Conservation (phyloP, 1,140 invertebrate genomes). For the Dermatophagoides farinae region DNA sequence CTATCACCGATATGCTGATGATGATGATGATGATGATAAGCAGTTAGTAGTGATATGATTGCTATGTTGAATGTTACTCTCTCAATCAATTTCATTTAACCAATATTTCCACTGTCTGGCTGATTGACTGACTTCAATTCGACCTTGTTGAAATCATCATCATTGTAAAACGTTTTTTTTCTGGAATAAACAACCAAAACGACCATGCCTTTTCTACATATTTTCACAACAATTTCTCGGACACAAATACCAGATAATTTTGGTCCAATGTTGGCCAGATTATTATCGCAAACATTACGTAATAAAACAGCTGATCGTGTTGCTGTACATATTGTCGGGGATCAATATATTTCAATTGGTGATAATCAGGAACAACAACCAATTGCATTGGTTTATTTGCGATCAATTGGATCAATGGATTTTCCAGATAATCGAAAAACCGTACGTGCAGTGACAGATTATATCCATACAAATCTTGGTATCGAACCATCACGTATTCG, state of each 20-base stretch:
- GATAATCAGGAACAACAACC: background rate
- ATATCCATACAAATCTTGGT: background rate
- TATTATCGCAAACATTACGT: background rate
- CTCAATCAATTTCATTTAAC: no score
- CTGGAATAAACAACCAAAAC: background rate
- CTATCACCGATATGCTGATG: no score
- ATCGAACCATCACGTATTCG: background rate
- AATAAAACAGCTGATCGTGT: background rate
- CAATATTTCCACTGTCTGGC: no score
- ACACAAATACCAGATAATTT: slow-evolving; percentile 2
- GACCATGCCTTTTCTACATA: background rate
- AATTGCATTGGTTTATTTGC: background rate
- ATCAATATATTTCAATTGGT: background rate
- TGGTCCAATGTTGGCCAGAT: background rate
- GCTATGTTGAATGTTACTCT: no score
- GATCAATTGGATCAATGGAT: background rate
- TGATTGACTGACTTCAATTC: no score
- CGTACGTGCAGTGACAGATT: background rate
- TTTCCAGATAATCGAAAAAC: background rate
- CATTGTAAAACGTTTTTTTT: background rate
- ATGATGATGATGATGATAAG: no score
- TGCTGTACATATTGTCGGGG: background rate
- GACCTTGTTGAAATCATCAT: background rate
- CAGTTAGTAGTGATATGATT: no score
- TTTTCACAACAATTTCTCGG: background rate